A percentile compares a stretch with the other conserved stretches of the same genome.
Conservation (phyloP, 1,140 invertebrate species). For the Panagrolaimus sp. region DNA sequence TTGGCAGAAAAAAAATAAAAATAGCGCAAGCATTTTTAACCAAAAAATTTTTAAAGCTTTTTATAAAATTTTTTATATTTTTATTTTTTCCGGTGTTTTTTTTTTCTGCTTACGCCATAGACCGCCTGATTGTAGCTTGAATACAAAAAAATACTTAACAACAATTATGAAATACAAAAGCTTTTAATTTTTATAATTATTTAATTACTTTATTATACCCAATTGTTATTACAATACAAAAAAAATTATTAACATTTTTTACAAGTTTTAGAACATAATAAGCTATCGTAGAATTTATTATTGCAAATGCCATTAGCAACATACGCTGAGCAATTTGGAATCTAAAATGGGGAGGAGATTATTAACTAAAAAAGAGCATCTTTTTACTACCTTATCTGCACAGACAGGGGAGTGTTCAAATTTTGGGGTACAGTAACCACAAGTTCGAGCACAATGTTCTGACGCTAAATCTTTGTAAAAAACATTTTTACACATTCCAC, state of each 20-base stretch:
- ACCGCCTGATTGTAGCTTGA: too few species aligned
- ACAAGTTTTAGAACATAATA: constrained; percentile 2
- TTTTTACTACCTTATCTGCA: not conserved
- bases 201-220: not conserved
- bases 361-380: not conserved
- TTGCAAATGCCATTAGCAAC: not conserved
- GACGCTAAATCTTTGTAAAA: not conserved
- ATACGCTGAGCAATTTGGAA: not conserved
- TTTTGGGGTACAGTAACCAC: not conserved
- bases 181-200: not conserved
- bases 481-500: not conserved
- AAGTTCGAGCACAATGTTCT: constrained; percentile 6
- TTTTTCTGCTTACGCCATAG: too few species aligned
- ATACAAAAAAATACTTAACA: too few species aligned
- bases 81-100: too few species aligned
- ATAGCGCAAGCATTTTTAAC: too few species aligned
- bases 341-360: not conserved
- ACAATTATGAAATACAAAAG: too few species aligned
- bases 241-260: too few species aligned
- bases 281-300: constrained; percentile 2
- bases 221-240: not conserved
- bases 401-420: not conserved
- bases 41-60: too few species aligned
- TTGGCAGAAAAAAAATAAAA: too few species aligned
- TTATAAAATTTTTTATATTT: too few species aligned